Evolutionary conservation across 2,888 invertebrate species (phyloP).

Genomic region (Nomada goodeniana): DNA sequence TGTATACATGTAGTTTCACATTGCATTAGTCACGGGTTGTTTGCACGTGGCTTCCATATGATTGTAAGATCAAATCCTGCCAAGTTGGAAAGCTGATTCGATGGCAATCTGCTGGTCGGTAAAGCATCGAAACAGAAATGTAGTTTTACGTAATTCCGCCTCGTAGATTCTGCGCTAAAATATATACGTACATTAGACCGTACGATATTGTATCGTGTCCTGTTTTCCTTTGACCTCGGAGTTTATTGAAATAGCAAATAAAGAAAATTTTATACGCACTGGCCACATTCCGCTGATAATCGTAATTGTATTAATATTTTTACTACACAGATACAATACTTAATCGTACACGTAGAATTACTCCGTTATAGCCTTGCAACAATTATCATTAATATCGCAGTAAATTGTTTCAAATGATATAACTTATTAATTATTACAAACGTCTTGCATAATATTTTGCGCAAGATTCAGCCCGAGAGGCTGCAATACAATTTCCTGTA

Average conservation of each 20-base stretch:
- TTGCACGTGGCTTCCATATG: slow-evolving; percentile 3
- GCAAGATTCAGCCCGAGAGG: background rate
- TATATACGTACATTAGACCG: too few species aligned
- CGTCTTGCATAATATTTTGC: background rate
- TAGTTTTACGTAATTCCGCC: background rate
- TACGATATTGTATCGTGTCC: too few species aligned
- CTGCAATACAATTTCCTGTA: background rate
- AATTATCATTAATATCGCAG: background rate
- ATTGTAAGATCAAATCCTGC: slow-evolving; percentile 8
- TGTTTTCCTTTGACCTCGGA: too few species aligned
- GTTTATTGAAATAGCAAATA: too few species aligned
- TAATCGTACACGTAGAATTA: background rate
- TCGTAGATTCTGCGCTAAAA: background rate
- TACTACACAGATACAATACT: background rate
- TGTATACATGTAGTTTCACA: background rate
- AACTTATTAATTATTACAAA: too few species aligned
- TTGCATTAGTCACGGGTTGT: slow-evolving; percentile 1
- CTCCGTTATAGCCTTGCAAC: too few species aligned
- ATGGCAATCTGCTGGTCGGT: background rate
- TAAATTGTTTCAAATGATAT: background rate
- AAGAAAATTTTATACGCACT: too few species aligned
- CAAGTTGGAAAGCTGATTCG: background rate
- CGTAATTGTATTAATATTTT: too few species aligned
- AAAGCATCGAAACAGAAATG: slow-evolving; percentile 14
- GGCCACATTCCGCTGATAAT: too few species aligned